Percentiles rank a stretch among this genome's conserved stretches.
These are phyloP conservation scores for Pseudococcus longispinus DNA, from an alignment of 2,888 invertebrate genomes.

Conservation along the genomic window DNA sequence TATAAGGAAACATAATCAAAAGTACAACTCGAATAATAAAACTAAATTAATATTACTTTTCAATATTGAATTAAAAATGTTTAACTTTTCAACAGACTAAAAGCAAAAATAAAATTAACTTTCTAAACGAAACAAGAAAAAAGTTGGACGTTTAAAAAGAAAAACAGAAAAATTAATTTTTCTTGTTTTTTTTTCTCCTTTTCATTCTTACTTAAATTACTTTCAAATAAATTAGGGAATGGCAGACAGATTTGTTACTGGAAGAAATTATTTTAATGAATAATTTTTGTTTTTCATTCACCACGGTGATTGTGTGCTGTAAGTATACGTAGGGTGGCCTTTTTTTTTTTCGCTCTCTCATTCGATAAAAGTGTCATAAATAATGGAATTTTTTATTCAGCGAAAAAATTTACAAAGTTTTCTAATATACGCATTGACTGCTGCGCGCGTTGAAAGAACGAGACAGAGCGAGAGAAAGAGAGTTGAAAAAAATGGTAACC, in stretches of 20 bases:
- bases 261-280: conserved; percentile 36
- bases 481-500: not conserved
- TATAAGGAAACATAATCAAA: conserved; percentile 47
- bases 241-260: conserved; percentile 27
- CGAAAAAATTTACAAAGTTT: conserved; percentile 32
- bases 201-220: conserved; percentile 39
- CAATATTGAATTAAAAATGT: conserved; percentile 53
- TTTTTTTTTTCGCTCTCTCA: not conserved
- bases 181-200: conserved; percentile 13
- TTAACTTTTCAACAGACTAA: conserved; percentile 43
- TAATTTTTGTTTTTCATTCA: conserved; percentile 30
- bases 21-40: conserved; percentile 52
- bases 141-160: conserved; percentile 46
- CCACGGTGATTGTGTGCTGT: not conserved
- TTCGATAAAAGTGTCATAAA: conserved; percentile 27
- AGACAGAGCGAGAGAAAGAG: too few species aligned
- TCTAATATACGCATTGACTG: conserved; percentile 41
- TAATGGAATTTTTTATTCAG: conserved; percentile 40
- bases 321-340: not conserved
- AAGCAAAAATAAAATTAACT: conserved; percentile 50
- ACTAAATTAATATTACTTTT: conserved; percentile 52
- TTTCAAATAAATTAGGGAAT: conserved; percentile 50
- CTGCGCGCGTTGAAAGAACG: not conserved
- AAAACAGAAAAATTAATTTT: conserved; percentile 51
- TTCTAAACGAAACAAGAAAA: conserved; percentile 49